phyloP scores from a whole-genome alignment of 2,797 vertebrate species.

The Clarias fuscus region DNA sequence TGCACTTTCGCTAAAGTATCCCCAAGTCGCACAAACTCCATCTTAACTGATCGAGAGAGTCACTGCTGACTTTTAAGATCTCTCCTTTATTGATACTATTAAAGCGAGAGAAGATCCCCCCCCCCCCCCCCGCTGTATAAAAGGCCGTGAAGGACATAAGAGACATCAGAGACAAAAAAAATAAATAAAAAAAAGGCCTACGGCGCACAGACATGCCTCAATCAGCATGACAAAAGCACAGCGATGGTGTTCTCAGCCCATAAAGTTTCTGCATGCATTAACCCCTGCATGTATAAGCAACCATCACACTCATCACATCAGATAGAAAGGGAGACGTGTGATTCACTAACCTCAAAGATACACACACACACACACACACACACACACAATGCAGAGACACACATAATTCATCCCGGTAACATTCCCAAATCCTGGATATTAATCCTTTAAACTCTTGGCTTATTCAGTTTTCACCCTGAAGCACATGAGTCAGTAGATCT shows the following conservation, averaged over 20 bases:
- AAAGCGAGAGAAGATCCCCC: background rate
- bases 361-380: background rate
- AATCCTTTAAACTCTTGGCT: background rate
- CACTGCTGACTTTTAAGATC: slow-evolving; percentile 22
- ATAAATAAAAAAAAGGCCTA: background rate
- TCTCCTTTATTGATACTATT: slow-evolving; percentile 16
- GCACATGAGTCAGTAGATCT: background rate
- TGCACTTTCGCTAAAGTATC: slow-evolving; percentile 18
- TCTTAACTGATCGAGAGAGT: slow-evolving; percentile 71
- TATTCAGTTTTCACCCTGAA: background rate
- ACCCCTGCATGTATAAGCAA: slow-evolving; percentile 13
- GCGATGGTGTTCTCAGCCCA: slow-evolving; percentile 1
- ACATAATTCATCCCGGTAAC: background rate
- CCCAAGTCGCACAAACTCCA: slow-evolving; percentile 46
- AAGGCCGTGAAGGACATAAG: slow-evolving; percentile 20
- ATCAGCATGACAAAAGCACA: slow-evolving; percentile 12
- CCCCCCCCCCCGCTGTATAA: slow-evolving; percentile 20
- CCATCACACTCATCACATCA: background rate
- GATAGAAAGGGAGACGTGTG: background rate
- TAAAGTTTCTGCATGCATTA: slow-evolving; percentile 8
- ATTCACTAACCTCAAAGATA: background rate
- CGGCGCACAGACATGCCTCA: slow-evolving; percentile 30
- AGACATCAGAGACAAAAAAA: background rate
- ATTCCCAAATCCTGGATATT: background rate
- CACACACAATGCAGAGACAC: background rate